Base-by-base conservation (phyloP, 2,113 vertebrate genomes). In the Dasypus novemcinctus region DNA sequence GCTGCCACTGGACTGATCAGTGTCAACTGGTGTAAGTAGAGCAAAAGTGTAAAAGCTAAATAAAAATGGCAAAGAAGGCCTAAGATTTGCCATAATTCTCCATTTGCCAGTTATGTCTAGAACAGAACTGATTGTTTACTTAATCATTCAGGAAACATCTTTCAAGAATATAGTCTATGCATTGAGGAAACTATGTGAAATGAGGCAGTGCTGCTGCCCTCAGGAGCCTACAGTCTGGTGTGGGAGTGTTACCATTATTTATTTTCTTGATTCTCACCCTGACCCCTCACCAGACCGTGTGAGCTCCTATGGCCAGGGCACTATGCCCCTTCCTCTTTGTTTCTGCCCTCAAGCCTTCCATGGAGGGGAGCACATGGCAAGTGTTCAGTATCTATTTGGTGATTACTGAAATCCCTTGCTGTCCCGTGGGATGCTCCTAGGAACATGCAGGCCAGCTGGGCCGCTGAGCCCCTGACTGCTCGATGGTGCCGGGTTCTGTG, bases 391-490 rank as follows among this genome's bases (percentile, higher is more conserved):
- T n/a, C 41, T 43, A 20, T 5, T 46, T 38, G 63, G 52, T 84
- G 29, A 43, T 54, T 33, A 66, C 31, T 82, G 14, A 76, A 76
- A 63, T 11, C 29, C 68, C 89, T 75, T 18, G 66, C 63, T 38
- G 5, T 36, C 43, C 17, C 54, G 41, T 0, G 8, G 43, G 84
- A 57, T 41, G 41, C 36, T 91, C 10, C 4, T 27, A 23, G 83
- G 38, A 14, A 57, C 20, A 7, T 1, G 3, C 18, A 88, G 29
- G 52, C 36, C 72, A 41, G 38, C 74, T 0, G 11, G 25, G 54
- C 1, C 21, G 29, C 14, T 1, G 0, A 0, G 18, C 20, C 18
- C 80, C 82, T 41, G 25, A 29, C 23, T 10, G 14, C 5, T 54
- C 14, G 0, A 14, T 5, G 11, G 46, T 11, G 14, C 7, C 7